Base-by-base conservation (phyloP, 2,113 vertebrate genomes). In the Halcyon malimbica region DNA sequence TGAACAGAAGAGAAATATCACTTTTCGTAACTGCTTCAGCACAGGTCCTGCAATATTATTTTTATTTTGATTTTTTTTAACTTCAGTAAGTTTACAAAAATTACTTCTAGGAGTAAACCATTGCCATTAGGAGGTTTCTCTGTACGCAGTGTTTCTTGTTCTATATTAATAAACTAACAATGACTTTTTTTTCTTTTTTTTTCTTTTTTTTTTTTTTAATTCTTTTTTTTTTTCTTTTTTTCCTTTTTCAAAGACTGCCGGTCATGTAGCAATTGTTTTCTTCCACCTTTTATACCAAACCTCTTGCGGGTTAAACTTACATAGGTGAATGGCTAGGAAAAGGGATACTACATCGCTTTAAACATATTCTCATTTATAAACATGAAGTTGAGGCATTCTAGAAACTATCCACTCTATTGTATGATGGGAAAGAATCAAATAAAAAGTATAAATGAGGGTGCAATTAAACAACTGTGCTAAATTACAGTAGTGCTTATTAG, bases 401-500 rank as follows among this genome's bases (percentile, higher is more conserved):
- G 97, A 98, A 98, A 98, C 98, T 98, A 98, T 97, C 98, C 97
- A 98, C 98, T 88, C 97, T 98, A 98, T 98, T 97, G 98, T 97
- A 98, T 98, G 98, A 97, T 97, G 96, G 97, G 98, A 98, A 98
- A 98, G 97, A 98, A 98, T 98, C 98, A 98, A 98, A 99, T 98
- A 97, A 98, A 98, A 98, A 98, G 97, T 98, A 98, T 98, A 98
- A 98, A 98, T 98, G 98, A 98, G 97, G 98, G 98, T 98, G 98
- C 98, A 99, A 99, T 98, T 98, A 98, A 99, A 98, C 97, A 98
- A 98, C 97, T 98, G 98, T 99, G 99, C 99, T 99, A 99, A 99
- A 99, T 99, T 99, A 99, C 99, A 99, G 99, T 99, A 99, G 99
- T 99, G 99, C 99, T 99, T 99, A 99, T 99, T 99, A 99, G 99